These are phyloP conservation scores for Popillia japonica DNA, from an alignment of 1,140 invertebrate genomes.

Conservation along the genomic window DNA sequence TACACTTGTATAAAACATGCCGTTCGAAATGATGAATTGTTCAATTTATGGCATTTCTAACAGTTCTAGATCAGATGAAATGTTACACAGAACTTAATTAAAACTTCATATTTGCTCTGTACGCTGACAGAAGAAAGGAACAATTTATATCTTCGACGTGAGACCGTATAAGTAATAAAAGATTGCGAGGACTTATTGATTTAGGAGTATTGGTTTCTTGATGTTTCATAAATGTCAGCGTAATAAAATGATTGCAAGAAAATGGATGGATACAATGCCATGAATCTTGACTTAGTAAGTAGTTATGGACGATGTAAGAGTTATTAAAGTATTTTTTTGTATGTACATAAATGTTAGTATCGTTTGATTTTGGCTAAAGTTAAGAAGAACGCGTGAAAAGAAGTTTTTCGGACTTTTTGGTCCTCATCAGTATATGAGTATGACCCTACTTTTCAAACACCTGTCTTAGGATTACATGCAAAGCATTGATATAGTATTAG, in stretches of 20 bases:
- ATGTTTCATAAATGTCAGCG: background rate
- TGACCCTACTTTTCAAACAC: no score
- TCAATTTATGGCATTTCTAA: slow-evolving; percentile 4
- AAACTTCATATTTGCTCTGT: slow-evolving; percentile 1
- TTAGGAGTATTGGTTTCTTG: background rate
- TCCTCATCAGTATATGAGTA: no score
- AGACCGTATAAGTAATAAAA: slow-evolving; percentile 8
- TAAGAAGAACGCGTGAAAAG: no score
- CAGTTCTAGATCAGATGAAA: background rate
- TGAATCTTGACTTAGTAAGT: no score
- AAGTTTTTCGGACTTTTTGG: no score
- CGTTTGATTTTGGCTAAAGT: no score
- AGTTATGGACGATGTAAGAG: no score
- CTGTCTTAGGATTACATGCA: no score
- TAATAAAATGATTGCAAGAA: background rate
- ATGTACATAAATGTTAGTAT: no score
- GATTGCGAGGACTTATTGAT: background rate
- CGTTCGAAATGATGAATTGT: slow-evolving; percentile 14
- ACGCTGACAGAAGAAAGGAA: slow-evolving; percentile 4
- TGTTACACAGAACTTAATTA: background rate
- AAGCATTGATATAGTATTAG: no score
- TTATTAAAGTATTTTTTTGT: no score
- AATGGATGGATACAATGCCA: background rate
- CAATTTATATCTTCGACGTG: slow-evolving; percentile 11
- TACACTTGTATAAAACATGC: background rate